Base-by-base conservation (phyloP, 2,888 invertebrate species). In the Ophion slaviceki region DNA sequence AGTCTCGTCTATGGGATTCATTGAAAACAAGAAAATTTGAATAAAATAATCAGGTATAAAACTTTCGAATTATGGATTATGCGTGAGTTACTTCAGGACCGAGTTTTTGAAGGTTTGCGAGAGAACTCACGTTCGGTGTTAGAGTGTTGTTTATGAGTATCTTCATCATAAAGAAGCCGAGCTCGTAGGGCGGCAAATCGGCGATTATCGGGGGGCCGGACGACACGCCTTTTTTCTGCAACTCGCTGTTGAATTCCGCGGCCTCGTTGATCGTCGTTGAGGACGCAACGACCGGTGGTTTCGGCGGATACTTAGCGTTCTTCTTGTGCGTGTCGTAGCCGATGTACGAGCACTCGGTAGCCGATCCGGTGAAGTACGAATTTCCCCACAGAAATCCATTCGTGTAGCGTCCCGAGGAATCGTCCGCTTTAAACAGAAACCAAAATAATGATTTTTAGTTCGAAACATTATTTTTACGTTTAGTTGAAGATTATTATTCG, bases 1-100 rank as follows among this genome's bases (percentile, higher is more conserved):
- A 96, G 95, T 91, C 96, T 96, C 59, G 95, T 95, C 97, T 97
- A 93, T 36, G 32, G n/a, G 2, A 32, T 66, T 28, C 17, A 17
- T 32, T 3, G 59, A 40, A 32, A 47, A 32, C 0, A 40, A n/a
- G 24, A 45, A 67, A 47, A 57, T 68, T 70, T 53, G 40, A 53
- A 0, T 14, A 8, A 61, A 47, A 17, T n/a, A 61, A 6, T 28
- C 4, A 64, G 64, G 32, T 32, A 32, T 32, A 32, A 32, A 32
- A 32, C 32, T 67, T 66, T 45, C 40, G 45, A 32, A 14, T 36
- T 6, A 64, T 8, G 32, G 11, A 17, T 17, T 32, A 11, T 0
- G 14, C 32, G 32, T 64, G 64, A 14, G 32, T 64, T 32, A 14
- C 10, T 32, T 32, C 24, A n/a, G 7, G 20, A 4, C 4, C 61